Evolutionary conservation across 2,797 vertebrate species (phyloP), one percentile per base, ranked within the genome.

Genomic region (Crypturellus tataupa): DNA sequence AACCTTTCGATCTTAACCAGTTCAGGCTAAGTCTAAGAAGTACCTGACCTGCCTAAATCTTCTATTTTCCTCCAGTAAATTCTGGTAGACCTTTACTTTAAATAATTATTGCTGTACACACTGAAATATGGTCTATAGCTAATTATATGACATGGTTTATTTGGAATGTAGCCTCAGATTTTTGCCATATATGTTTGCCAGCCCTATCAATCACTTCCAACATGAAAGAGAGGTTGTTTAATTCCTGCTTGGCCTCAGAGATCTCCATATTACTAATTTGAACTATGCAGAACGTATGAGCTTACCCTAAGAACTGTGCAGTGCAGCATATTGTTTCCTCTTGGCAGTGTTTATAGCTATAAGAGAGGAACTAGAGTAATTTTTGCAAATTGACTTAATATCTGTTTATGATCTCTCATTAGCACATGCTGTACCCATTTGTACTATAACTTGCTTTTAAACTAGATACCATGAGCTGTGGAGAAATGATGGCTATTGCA

Each of bases 171-270:
- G 69, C 68, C 51, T 96, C 87, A 77, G 46, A 96, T 89, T 93
- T 95, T 93, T 90, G 55, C 80, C 75, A 85, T 80, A 46, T 85
- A 56, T 46, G 39, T 46, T 89, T 91, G 58, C 60, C 70, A 86
- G 53, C 80, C 71, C 63, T 76, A 75, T 94, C 91, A 96, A 85
- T 94, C 82, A 87, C 85, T 91, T 94, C 27, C 56, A 92, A 87
- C 83, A 90, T 87, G 87, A 97, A 97, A 97, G 89, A 76, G 60
- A 90, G 65, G 79, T 90, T 91, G 75, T 92, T 94, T 89, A 91
- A 82, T 65, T 93, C 79, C 81, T 92, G 81, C 53, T 71, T 83
- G 80, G 82, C 64, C 94, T 91, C 77, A 85, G 27, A 84, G 80
- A 85, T 80, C 49, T 82, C 81, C 75, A 47, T 59, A 58, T 60